Evolutionary conservation across 2,888 invertebrate species (phyloP).

Genomic region (Epinotia ramella): DNA sequence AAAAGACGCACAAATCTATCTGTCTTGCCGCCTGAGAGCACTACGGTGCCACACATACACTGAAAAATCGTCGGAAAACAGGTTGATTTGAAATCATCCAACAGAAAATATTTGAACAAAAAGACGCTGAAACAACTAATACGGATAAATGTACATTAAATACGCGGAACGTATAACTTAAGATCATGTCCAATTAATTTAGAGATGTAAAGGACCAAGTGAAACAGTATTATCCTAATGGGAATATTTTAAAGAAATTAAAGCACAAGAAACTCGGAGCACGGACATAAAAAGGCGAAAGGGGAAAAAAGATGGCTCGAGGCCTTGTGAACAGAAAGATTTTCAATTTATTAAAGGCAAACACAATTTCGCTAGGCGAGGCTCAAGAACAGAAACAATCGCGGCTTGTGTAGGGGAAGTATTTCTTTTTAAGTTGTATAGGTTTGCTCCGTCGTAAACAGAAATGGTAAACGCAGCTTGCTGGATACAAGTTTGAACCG

Average conservation of each 20-base stretch:
- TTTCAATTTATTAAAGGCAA: conserved; percentile 75
- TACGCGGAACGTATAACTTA: not conserved
- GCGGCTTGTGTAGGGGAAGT: conserved; percentile 53
- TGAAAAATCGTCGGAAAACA: too few species aligned
- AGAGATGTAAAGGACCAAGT: conserved; percentile 25
- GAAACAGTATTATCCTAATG: conserved; percentile 55
- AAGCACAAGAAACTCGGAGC: conserved; percentile 54
- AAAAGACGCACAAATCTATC: too few species aligned
- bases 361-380: conserved; percentile 63
- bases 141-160: not conserved
- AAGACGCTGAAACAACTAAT: not conserved
- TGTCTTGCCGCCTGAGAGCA: too few species aligned
- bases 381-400: conserved; percentile 62
- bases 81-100: too few species aligned
- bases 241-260: conserved; percentile 66
- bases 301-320: conserved; percentile 41
- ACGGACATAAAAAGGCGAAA: conserved; percentile 50
- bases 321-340: conserved; percentile 58
- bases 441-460: conserved; percentile 19
- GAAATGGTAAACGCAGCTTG: conserved; percentile 3
- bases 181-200: conserved; percentile 12
- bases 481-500: not conserved
- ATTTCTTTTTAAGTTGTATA: conserved; percentile 39
- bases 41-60: too few species aligned
- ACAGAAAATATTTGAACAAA: too few species aligned